Base-by-base conservation (phyloP, 2,113 vertebrate species). In the Eptesicus fuscus region DNA sequence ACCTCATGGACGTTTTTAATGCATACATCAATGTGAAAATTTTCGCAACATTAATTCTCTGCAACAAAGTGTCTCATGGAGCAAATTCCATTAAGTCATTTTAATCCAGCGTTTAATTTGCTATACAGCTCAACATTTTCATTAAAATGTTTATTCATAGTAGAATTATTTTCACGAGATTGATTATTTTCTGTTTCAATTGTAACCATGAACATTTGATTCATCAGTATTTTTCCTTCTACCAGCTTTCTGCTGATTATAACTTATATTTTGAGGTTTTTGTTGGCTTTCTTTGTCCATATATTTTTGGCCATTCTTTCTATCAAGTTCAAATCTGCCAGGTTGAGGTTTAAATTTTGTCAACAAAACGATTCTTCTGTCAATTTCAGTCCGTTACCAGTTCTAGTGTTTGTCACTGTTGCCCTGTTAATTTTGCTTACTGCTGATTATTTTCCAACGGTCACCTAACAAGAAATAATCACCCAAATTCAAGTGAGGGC, bases 91-190 rank as follows among this genome's bases (percentile, higher is more conserved):
- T 96, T 92, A 96, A 94, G 85, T 74, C 35, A 53, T 94, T 95
- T 95, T 59, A 96, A 97, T 96, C 85, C 37, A 51, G 49, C 37
- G 35, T 92, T 96, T 96, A 95, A 96, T 95, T 96, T 97, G 87
- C 90, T 88, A 89, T 79, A 79, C 10, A 25, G 88, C n/a, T 83
- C 37, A 25, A 42, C 49, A 87, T 56, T 74, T 13, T 88, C 92
- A 94, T 96, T 96, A 85, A 90, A 95, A 94, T 88, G 78, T 94
- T 94, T 79, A 70, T 79, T 95, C 92, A 74, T 83, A 69, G 35
- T 49, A 69, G 59, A 85, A 95, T 92, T 95, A 83, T 96, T 95
- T 97, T 93, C 88, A 61, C 17, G 49, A 70, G 91, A 92, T 97
- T 63, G 20, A 86, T 96, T 96, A 91, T 96, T 94, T 96, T 94